Base-by-base conservation (phyloP, 2,888 invertebrate species). In the Priocnemis perturbator region DNA sequence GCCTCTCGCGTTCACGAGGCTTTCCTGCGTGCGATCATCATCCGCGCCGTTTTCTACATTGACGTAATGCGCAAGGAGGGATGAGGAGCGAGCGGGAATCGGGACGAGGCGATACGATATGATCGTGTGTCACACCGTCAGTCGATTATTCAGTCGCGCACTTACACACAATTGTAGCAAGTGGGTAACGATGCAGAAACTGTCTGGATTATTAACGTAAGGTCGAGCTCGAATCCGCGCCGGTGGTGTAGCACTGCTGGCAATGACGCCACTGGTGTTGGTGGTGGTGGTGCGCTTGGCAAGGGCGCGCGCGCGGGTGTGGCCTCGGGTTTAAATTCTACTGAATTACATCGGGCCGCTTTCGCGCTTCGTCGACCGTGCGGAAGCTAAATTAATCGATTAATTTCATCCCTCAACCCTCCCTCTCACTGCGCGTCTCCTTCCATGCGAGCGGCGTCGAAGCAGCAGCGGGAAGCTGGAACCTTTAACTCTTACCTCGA, bases 141-240 rank as follows among this genome's bases (percentile, higher is more conserved):
- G 67, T 21, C 63, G 67, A 62, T 58, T 58, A 44, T 66, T 55
- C 30, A 55, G 60, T 37, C 57, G 60, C 60, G 47, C 47, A 52
- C 64, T 71, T n/a, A n/a, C 55, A 60, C 58, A 58, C 69, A 69
- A 73, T 77, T 69, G 71, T 48, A 55, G 30, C 48, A 69, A 71
- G 71, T 76, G 72, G 70, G 62, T 75, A 78, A 78, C 73, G 71
- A 73, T 64, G 71, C 67, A 64, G 71, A 75, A 69, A 73, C 68
- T 21, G 69, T 63, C 64, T 60, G 67, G 66, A 73, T 78, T 75
- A 78, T 73, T 70, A 76, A 69, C 71, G 37, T 37, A 70, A 76
- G 71, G 67, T 66, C 71, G 71, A 64, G 20, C 70, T 73, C 60
- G 61, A 70, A 73, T 64, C 59, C 58, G 44, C 53, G 53, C 67